Evolutionary conservation across 2,797 vertebrate genomes (phyloP).

Genomic region (Eulemur mongoz): DNA sequence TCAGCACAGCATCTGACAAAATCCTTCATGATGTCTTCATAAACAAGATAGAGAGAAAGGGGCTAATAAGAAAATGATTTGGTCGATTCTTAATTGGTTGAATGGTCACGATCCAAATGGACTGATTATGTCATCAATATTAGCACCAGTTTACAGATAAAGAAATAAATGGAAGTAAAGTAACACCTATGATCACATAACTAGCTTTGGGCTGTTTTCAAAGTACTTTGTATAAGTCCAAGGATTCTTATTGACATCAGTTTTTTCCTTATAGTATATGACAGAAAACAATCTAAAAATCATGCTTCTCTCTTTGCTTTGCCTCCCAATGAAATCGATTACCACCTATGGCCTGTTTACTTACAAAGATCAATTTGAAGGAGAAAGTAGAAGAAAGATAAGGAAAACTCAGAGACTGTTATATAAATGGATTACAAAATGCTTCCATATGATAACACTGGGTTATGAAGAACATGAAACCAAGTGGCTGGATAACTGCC

Average conservation of each 20-base stretch:
- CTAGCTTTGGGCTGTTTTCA: neutral
- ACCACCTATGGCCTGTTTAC: neutral
- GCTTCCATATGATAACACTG: constrained; percentile 29
- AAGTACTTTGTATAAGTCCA: constrained; percentile 30
- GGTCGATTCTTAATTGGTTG: neutral
- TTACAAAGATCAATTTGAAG: constrained; percentile 12
- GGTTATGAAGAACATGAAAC: constrained; percentile 33
- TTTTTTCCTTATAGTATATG: neutral
- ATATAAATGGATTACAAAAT: constrained; percentile 42
- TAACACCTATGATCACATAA: neutral
- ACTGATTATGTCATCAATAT: neutral
- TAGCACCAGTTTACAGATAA: neutral
- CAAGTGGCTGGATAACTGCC: constrained; percentile 27
- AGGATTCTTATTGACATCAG: neutral
- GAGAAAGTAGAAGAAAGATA: neutral
- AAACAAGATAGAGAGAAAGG: neutral
- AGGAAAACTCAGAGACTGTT: neutral
- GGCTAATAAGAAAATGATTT: neutral
- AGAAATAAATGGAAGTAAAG: constrained; percentile 14
- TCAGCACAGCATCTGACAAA: neutral
- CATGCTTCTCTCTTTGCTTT: neutral
- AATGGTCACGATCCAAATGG: neutral
- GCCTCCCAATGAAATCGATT: neutral
- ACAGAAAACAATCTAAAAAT: neutral
- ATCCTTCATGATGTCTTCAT: neutral